Conservation (phyloP, 2,113 vertebrate genomes). For the Symphodus melops region DNA sequence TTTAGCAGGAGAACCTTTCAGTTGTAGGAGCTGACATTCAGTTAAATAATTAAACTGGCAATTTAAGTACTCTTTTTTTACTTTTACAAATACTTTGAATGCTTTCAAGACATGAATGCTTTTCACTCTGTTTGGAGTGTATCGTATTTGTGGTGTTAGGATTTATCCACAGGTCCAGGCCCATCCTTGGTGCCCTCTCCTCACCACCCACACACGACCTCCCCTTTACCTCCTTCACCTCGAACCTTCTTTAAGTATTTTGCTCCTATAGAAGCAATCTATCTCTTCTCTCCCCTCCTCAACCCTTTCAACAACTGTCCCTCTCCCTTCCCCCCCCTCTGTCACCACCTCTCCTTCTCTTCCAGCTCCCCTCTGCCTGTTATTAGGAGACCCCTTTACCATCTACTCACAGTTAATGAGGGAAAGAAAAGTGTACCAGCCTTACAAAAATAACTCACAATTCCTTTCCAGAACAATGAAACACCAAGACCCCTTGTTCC, state of each 20-base stretch:
- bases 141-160: slow-evolving; percentile 28
- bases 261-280: slow-evolving; percentile 37
- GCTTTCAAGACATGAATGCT: neutral
- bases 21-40: no score
- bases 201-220: neutral
- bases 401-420: slow-evolving; percentile 28
- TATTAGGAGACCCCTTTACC: slow-evolving; percentile 40
- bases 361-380: slow-evolving; percentile 15
- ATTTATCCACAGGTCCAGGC: slow-evolving; percentile 40
- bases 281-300: slow-evolving; percentile 3
- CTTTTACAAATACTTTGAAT: neutral
- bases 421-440: slow-evolving; percentile 15
- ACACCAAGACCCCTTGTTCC: slow-evolving; percentile 24
- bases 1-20: no score
- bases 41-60: no score
- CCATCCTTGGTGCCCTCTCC: slow-evolving; percentile 17
- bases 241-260: slow-evolving; percentile 1
- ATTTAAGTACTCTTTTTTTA: no score
- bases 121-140: neutral
- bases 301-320: slow-evolving; percentile 19
- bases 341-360: slow-evolving; percentile 16
- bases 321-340: slow-evolving; percentile 5
- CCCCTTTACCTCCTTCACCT: neutral
- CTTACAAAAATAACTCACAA: slow-evolving; percentile 63
- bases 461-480: slow-evolving; percentile 49